Evolutionary conservation across 2,888 invertebrate genomes (phyloP).

Genomic region (Lochmaea crataegi): DNA sequence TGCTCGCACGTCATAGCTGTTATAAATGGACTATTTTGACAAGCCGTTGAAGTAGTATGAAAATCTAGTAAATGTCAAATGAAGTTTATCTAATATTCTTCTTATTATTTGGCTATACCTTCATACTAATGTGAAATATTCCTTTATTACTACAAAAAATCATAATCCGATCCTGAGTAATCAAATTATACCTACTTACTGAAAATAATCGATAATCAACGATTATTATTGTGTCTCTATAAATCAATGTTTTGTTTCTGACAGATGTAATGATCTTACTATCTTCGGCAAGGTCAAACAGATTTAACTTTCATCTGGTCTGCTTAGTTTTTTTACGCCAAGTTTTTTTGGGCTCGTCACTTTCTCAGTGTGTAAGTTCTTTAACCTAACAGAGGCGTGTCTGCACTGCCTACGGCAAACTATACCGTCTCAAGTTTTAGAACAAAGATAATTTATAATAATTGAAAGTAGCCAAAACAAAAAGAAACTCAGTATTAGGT

Average conservation of each 20-base stretch:
- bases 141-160: too few species aligned
- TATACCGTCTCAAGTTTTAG: neutral
- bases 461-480: too few species aligned
- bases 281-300: constrained; percentile 28
- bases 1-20: too few species aligned
- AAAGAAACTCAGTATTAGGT: too few species aligned
- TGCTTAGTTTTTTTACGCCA: constrained; percentile 23
- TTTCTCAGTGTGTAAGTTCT: constrained; percentile 33
- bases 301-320: constrained; percentile 40
- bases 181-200: neutral
- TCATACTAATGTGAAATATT: too few species aligned
- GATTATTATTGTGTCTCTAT: constrained; percentile 4
- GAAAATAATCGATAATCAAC: neutral
- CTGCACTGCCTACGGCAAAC: neutral
- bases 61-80: too few species aligned
- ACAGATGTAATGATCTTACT: constrained; percentile 2
- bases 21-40: too few species aligned
- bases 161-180: neutral
- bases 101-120: too few species aligned
- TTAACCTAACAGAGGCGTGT: neutral
- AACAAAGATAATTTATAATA: too few species aligned
- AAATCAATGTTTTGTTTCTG: neutral
- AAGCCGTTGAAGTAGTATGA: too few species aligned
- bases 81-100: too few species aligned
- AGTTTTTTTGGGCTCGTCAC: constrained; percentile 42